Evolutionary conservation across 2,888 invertebrate genomes (phyloP).

Genomic region (Trissoscelio sp.): DNA sequence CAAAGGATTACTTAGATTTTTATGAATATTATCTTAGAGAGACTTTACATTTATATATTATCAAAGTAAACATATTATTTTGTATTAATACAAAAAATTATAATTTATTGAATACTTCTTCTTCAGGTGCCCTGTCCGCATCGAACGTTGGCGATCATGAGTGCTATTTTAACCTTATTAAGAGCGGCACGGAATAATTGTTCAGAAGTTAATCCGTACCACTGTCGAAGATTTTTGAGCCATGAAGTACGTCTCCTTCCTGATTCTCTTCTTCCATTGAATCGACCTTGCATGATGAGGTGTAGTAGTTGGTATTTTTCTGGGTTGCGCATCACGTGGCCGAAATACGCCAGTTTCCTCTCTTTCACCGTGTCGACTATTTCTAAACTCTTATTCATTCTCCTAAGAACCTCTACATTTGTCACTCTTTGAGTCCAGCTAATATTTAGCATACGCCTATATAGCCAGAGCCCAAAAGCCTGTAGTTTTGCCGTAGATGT

Average conservation of each 20-base stretch:
- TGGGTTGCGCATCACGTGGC: background rate
- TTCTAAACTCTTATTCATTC: background rate
- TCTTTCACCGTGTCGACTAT: background rate
- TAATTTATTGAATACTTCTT: too few relatives aligned
- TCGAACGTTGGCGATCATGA: conserved; percentile 13
- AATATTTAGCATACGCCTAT: background rate
- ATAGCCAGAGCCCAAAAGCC: background rate
- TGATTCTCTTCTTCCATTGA: background rate
- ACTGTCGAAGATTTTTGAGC: background rate
- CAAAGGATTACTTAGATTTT: too few relatives aligned
- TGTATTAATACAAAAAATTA: too few relatives aligned
- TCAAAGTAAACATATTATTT: too few relatives aligned
- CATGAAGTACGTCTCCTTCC: background rate
- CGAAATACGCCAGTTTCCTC: background rate
- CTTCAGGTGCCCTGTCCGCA: conserved; percentile 3
- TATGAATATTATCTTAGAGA: too few relatives aligned
- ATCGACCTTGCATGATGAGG: background rate
- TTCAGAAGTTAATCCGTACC: background rate
- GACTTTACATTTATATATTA: too few relatives aligned
- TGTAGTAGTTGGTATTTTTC: background rate
- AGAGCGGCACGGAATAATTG: background rate
- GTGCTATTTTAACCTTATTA: background rate
- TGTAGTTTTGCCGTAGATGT: background rate
- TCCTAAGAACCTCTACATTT: background rate
- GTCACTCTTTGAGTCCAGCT: conserved; percentile 2